These are phyloP conservation scores for Drosophila carrolli DNA, from an alignment of 1,140 invertebrate species.

Conservation along the genomic window DNA sequence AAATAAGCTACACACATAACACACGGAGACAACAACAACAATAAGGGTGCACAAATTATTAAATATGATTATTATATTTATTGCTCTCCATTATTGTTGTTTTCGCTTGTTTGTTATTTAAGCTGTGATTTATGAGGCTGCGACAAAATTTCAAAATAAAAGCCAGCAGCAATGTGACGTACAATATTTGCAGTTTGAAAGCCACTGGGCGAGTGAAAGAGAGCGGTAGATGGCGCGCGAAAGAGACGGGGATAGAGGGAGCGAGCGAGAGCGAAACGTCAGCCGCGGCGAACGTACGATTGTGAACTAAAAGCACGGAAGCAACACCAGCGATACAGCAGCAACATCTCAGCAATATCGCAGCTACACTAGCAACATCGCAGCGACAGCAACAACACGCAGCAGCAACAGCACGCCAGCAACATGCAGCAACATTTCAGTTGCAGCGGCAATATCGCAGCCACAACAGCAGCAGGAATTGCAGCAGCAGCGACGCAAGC, in stretches of 20 bases:
- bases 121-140: slow-evolving; percentile 77
- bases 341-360: slow-evolving; percentile 8
- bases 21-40: slow-evolving; percentile 39
- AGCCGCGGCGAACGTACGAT: slow-evolving; percentile 60
- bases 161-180: slow-evolving; percentile 53
- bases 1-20: slow-evolving; percentile 35
- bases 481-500: slow-evolving; percentile 10
- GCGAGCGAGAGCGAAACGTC: slow-evolving; percentile 45
- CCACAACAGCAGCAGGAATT: slow-evolving; percentile 13
- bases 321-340: slow-evolving; percentile 1
- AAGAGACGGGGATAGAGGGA: slow-evolving; percentile 16
- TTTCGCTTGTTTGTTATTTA: slow-evolving; percentile 54
- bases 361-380: slow-evolving; percentile 19
- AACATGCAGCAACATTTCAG: slow-evolving; percentile 1
- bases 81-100: slow-evolving; percentile 29
- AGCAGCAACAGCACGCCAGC: slow-evolving; percentile 14
- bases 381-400: slow-evolving; percentile 5
- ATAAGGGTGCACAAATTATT: slow-evolving; percentile 57
- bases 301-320: slow-evolving; percentile 44
- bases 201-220: slow-evolving; percentile 26
- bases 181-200: slow-evolving; percentile 37
- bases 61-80: slow-evolving; percentile 53
- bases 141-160: slow-evolving; percentile 55
- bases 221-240: slow-evolving; percentile 23
- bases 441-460: slow-evolving; percentile 7